Evolutionary conservation across 92 coral and sea anemone genomes (phyloP).

Genomic region (Bergia sp.): DNA sequence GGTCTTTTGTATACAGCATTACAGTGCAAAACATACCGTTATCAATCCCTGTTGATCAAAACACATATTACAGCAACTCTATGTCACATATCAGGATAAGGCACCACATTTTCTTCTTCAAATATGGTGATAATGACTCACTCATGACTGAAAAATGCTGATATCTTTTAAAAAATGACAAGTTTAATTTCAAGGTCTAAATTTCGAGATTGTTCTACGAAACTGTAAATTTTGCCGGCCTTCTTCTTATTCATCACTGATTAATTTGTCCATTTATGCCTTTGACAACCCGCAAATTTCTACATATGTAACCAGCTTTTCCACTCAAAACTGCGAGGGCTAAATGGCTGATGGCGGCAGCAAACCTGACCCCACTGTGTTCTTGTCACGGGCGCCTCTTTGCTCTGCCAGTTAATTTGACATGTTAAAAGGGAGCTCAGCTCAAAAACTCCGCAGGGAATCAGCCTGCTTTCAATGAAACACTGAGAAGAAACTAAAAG

Average conservation of each 20-base stretch:
- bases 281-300: constrained; percentile 20
- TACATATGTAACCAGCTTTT: constrained; percentile 16
- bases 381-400: neutral
- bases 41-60: no score
- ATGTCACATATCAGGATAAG: neutral
- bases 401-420: neutral
- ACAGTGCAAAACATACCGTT: no score
- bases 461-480: constrained; percentile 14
- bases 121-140: no score
- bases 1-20: no score
- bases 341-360: constrained; percentile 27
- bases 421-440: constrained; percentile 17
- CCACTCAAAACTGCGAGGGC: neutral
- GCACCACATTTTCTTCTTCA: no score
- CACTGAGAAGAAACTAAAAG: neutral
- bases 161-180: neutral
- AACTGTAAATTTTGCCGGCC: no score
- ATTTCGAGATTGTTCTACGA: no score
- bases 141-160: no score
- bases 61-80: no score
- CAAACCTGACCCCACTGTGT: constrained; percentile 13
- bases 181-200: no score
- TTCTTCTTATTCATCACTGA: neutral
- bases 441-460: constrained; percentile 19
- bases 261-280: neutral